These are phyloP conservation scores for Apeltes quadracus DNA, from an alignment of 2,113 vertebrate species.

Conservation along the genomic window DNA sequence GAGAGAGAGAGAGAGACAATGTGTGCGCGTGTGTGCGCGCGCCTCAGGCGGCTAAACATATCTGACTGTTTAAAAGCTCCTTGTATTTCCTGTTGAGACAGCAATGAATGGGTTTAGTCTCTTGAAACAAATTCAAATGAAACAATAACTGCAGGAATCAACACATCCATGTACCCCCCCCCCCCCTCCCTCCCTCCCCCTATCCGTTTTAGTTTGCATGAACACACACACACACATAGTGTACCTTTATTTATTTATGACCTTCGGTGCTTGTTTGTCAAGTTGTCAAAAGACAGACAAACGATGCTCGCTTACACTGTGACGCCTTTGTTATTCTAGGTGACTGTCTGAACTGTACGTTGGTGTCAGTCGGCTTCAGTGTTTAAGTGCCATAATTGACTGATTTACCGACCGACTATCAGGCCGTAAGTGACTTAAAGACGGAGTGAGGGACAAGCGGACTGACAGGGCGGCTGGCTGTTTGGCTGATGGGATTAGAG, in stretches of 20 bases:
- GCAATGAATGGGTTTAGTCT: constrained; percentile 24
- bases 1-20: not conserved
- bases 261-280: not conserved
- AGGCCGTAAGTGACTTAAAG: constrained; percentile 12
- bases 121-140: constrained; percentile 27
- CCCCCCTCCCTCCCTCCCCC: no score
- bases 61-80: constrained; percentile 32
- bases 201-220: no score
- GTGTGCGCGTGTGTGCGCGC: not conserved
- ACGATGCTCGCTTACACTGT: not conserved
- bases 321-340: not conserved
- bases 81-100: constrained; percentile 35
- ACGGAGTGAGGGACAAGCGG: not conserved
- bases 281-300: not conserved
- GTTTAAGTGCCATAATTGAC: constrained; percentile 1
- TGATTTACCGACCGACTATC: not conserved
- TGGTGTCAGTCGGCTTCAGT: not conserved
- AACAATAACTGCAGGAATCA: constrained; percentile 3
- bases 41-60: constrained; percentile 21
- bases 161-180: not conserved
- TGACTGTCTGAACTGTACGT: not conserved
- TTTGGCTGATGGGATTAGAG: constrained; percentile 1
- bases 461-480: constrained; percentile 15
- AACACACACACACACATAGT: not conserved
- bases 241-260: not conserved